Evolutionary conservation across 1,140 invertebrate genomes (phyloP), one percentile per base, ranked within the genome.

Genomic region (Aphelinus atriplicis): DNA sequence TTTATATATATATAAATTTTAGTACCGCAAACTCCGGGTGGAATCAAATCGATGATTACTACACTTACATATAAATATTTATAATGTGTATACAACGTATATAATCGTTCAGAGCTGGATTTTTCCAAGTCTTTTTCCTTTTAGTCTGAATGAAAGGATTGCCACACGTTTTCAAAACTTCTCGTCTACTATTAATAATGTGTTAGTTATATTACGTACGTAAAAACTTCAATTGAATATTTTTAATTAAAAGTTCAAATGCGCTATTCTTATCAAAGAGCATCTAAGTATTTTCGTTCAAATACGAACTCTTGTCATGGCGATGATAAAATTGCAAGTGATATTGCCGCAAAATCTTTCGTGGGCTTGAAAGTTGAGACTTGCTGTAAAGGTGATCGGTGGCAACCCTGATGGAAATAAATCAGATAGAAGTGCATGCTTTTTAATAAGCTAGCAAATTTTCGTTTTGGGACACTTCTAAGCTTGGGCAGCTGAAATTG

Each of bases 11-110:
- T 55, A 3, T 51, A 58, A 4, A 9, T 47, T 48, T 69, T 67
- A 57, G 26, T 73, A 76, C 43, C 71, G 71, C 65, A 56, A 5
- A 7, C 26, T 69, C 55, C 46, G 73, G 47, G 65, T 78, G 58
- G 64, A 77, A 78, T 73, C 10, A 51, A 72, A 64, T 75, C 72
- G 55, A 70, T 65, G 55, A 53, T 66, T 73, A 67, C 51, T 60
- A 77, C 63, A 75, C 68, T 67, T 72, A 75, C 63, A 74, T 65
- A 3, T 56, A 71, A 48, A 72, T 46, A 62, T 70, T 42, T 74
- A 47, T 73, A 65, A 65, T 74, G 46, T 46, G 26, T 70, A 70
- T 78, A 67, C 71, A 67, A 26, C 63, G 58, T 45, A 67, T 70
- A 71, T 47, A 71, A 53, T 75, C 57, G 46, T 60, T 67, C 71